These are phyloP conservation scores for Catocala fraxini DNA, from an alignment of 2,888 invertebrate species.

Conservation along the genomic window DNA sequence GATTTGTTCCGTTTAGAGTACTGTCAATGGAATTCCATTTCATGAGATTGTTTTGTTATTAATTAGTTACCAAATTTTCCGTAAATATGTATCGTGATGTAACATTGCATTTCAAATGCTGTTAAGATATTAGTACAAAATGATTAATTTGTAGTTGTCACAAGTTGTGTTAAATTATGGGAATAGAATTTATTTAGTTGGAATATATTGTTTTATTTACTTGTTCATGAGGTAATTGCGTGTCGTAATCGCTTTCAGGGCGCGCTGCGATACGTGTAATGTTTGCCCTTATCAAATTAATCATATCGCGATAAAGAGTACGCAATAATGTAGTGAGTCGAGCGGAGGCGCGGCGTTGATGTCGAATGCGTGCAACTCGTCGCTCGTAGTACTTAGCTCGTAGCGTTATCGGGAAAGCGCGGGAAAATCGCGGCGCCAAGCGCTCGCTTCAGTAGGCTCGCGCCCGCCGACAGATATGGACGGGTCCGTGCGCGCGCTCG, in stretches of 20 bases:
- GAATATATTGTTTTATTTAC: constrained; percentile 67
- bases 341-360: constrained; percentile 64
- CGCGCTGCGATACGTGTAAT: constrained; percentile 51
- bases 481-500: constrained; percentile 71
- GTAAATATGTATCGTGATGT: constrained; percentile 43
- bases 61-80: constrained; percentile 35
- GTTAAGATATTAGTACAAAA: constrained; percentile 71
- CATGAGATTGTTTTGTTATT: constrained; percentile 36
- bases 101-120: constrained; percentile 54
- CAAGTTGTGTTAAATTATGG: constrained; percentile 68
- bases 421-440: constrained; percentile 73
- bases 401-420: constrained; percentile 85
- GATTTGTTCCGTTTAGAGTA: constrained; percentile 27
- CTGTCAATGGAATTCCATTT: constrained; percentile 20
- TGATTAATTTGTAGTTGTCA: constrained; percentile 65
- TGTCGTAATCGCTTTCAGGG: constrained; percentile 47
- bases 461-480: constrained; percentile 80
- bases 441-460: constrained; percentile 78
- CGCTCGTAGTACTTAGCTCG: constrained; percentile 54
- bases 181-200: constrained; percentile 75
- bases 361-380: constrained; percentile 62
- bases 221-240: constrained; percentile 46
- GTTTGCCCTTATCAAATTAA: constrained; percentile 68
- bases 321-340: constrained; percentile 36
- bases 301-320: constrained; percentile 70